Evolutionary conservation across 2,888 invertebrate species (phyloP), one percentile per base, ranked within the genome.

Genomic region (Copidosoma aretas): DNA sequence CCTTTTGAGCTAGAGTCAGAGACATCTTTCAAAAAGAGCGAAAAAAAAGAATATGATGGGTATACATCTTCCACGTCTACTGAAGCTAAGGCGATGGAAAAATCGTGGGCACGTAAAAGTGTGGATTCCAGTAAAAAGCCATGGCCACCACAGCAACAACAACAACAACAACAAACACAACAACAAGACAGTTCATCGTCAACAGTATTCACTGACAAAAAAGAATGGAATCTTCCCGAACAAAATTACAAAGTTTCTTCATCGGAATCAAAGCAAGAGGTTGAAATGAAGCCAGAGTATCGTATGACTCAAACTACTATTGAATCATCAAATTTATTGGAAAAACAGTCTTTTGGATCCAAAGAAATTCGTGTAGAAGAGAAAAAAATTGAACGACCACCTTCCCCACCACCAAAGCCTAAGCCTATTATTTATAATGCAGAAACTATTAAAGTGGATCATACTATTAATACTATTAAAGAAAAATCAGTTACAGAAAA

Each of bases 81-180:
- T 0, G 89, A 91, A 78, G 90, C 86, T 1, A 77, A 91, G 56
- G 86, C 87, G 66, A 91, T 91, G 90, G 90, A 91, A 73, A 90
- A 89, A 79, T 83, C 89, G 0, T 91, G 91, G 91, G 87, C 89
- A 3, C 86, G 86, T 67, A 87, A 86, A 75, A 84, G 83, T 70
- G 82, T 85, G 39, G 84, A 84, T 0, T 80, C 83, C 43, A 78
- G 82, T n/a, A 85, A 86, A 67, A 86, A 86, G 73, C 83, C 85
- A 1, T 87, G 87, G 87, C 86, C 87, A n/a, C 86, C 87, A 46
- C 74, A 71, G 4, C 74, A 71, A 15, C 60, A 46, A 17, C 75
- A 77, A 67, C n/a, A n/a, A n/a, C n/a, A n/a, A n/a, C n/a, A n/a
- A n/a, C n/a, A n/a, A n/a, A n/a, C n/a, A n/a, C n/a, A n/a, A 15